These are phyloP conservation scores for Epistrophella euchroma DNA, from an alignment of 2,888 invertebrate genomes.

Conservation along the genomic window DNA sequence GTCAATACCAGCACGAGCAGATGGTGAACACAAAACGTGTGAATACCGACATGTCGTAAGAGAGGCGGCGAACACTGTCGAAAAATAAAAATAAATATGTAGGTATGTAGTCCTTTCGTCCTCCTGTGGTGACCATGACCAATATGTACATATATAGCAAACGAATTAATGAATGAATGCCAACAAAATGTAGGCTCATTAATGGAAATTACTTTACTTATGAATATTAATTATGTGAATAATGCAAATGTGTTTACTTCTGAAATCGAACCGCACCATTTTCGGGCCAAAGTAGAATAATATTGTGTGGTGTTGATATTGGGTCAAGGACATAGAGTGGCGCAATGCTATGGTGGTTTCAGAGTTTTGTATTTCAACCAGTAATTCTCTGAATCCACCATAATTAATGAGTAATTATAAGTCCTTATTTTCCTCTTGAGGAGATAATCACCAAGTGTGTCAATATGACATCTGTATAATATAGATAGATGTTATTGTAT, in stretches of 20 bases:
- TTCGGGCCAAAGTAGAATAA: constrained; percentile 8
- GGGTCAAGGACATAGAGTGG: neutral
- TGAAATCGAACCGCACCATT: constrained; percentile 63
- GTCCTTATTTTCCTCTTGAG: constrained; percentile 69
- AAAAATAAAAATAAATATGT: constrained; percentile 45
- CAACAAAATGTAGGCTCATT: constrained; percentile 73
- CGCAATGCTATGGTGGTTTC: neutral
- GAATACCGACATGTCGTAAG: neutral
- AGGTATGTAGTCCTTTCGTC: neutral
- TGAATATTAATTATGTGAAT: constrained; percentile 75
- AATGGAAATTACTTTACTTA: constrained; percentile 76
- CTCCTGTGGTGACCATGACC: constrained; percentile 49
- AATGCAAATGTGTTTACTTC: constrained; percentile 74
- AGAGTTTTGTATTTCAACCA: constrained; percentile 55
- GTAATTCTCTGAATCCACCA: constrained; percentile 51
- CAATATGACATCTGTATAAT: constrained; percentile 7
- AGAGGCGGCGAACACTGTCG: neutral
- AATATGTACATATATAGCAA: too few relatives aligned
- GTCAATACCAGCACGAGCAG: constrained; percentile 44
- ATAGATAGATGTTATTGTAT: neutral
- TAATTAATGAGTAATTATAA: constrained; percentile 66
- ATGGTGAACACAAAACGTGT: neutral
- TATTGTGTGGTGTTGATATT: neutral
- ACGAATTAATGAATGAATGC: constrained; percentile 70
- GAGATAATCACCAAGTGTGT: constrained; percentile 58